Conservation (phyloP, 2,888 invertebrate species). For the Polydrusus cervinus region DNA sequence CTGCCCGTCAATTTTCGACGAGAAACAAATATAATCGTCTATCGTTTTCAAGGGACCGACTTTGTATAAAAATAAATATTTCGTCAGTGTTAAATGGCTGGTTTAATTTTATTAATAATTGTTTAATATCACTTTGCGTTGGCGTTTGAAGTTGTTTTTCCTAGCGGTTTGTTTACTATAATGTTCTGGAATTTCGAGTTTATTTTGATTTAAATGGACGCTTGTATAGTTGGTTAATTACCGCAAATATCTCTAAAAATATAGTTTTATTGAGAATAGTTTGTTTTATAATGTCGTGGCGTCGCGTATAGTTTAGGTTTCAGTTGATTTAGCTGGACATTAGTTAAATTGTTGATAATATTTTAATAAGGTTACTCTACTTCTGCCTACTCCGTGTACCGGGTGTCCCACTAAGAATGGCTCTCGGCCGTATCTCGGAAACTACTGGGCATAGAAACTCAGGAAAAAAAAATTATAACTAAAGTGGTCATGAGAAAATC, state of each 20-base stretch:
- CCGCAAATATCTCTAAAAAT: constrained; percentile 11
- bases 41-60: not conserved
- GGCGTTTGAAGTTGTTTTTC: constrained; percentile 15
- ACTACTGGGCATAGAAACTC: too few species aligned
- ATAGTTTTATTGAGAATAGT: not conserved
- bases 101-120: constrained; percentile 24
- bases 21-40: not conserved
- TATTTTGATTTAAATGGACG: constrained; percentile 22
- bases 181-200: constrained; percentile 17
- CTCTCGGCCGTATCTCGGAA: too few species aligned
- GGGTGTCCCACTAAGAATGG: too few species aligned
- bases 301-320: too few species aligned
- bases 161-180: constrained; percentile 16
- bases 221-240: constrained; percentile 19
- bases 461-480: too few species aligned
- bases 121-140: constrained; percentile 25
- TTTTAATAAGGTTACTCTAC: too few species aligned
- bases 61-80: constrained; percentile 24
- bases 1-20: constrained; percentile 6
- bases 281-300: not conserved
- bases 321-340: too few species aligned
- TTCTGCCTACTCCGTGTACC: too few species aligned
- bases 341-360: too few species aligned
- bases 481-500: too few species aligned
- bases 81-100: constrained; percentile 21